Conservation (phyloP, 2,888 invertebrate species). For the Electrophaes corylata region DNA sequence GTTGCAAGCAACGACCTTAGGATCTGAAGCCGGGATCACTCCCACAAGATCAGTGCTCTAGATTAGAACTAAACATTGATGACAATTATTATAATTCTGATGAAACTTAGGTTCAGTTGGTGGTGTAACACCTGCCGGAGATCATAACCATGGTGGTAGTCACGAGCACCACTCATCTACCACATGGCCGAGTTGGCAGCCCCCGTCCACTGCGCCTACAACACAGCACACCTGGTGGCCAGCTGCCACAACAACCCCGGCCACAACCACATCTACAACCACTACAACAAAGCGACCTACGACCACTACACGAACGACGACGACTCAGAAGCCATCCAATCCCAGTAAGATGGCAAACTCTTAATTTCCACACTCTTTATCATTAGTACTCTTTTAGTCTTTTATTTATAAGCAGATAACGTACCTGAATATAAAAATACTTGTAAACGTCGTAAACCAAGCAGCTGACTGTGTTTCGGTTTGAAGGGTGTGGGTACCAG, state of each 20-base stretch:
- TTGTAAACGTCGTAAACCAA: too few relatives aligned
- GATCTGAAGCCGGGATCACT: too few relatives aligned
- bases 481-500: too few relatives aligned
- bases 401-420: too few relatives aligned
- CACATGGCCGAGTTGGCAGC: constrained; percentile 75
- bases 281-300: constrained; percentile 37
- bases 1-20: too few relatives aligned
- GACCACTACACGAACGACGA: constrained; percentile 40
- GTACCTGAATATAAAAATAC: too few relatives aligned
- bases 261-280: constrained; percentile 52
- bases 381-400: too few relatives aligned
- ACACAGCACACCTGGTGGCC: constrained; percentile 70
- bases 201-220: constrained; percentile 59
- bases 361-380: too few relatives aligned
- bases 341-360: constrained; percentile 41
- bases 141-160: constrained; percentile 53
- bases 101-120: constrained; percentile 55
- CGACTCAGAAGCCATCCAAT: constrained; percentile 46
- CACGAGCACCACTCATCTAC: constrained; percentile 68
- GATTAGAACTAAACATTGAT: too few relatives aligned
- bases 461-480: too few relatives aligned
- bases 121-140: constrained; percentile 54
- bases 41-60: too few relatives aligned
- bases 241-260: constrained; percentile 51
- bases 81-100: neutral